Evolutionary conservation across 2,888 invertebrate species (phyloP).

Genomic region (Ptychoptera albimana): DNA sequence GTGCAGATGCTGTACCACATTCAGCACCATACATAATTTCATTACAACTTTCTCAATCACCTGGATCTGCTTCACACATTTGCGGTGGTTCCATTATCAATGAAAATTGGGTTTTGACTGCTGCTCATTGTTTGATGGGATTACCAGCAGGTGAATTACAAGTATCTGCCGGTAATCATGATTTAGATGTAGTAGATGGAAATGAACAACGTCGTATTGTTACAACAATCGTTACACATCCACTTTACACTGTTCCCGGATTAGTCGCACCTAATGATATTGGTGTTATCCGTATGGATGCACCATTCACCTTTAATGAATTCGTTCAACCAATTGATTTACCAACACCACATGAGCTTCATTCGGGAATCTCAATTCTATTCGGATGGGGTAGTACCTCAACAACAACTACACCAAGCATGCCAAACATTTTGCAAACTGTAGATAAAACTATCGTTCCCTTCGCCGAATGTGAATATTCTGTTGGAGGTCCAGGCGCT

Average conservation of each 20-base stretch:
- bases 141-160: constrained; percentile 5
- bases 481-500: constrained; percentile 12
- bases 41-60: constrained; percentile 2
- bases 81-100: constrained; percentile 11
- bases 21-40: constrained; percentile 8
- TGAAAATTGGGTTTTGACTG: constrained; percentile 10
- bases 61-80: constrained; percentile 2
- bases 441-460: constrained; percentile 8
- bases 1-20: constrained; percentile 6
- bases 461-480: constrained; percentile 6
- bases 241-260: background rate
- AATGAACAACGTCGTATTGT: background rate
- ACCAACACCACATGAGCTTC: background rate
- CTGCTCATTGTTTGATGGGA: constrained; percentile 10
- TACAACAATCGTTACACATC: background rate
- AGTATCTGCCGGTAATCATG: constrained; percentile 7
- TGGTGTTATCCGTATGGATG: constrained; percentile 8
- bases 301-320: constrained; percentile 8
- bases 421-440: constrained; percentile 6
- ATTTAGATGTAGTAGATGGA: background rate
- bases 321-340: constrained; percentile 7
- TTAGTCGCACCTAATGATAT: constrained; percentile 10
- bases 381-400: constrained; percentile 12
- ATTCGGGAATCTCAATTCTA: constrained; percentile 4
- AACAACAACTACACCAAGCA: constrained; percentile 1